These are phyloP conservation scores for Gallinago media DNA, from an alignment of 2,113 vertebrate genomes.

Conservation along the genomic window DNA sequence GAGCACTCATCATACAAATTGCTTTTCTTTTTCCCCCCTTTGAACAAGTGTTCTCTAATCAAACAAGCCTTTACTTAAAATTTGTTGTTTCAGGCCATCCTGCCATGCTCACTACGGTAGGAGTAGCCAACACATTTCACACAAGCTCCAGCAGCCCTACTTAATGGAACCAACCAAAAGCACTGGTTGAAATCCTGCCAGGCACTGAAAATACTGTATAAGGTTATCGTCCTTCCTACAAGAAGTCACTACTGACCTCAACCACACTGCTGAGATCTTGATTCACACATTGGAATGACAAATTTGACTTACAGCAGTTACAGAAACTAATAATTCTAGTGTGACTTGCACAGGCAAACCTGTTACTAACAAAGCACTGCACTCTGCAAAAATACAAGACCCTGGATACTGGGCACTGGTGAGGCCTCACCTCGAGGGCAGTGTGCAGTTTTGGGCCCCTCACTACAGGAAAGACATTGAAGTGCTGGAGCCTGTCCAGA, in stretches of 20 bases:
- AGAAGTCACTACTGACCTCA: not conserved
- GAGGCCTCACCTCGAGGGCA: too few relatives aligned
- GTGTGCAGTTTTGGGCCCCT: too few relatives aligned
- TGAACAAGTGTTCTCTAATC: not conserved
- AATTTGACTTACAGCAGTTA: not conserved
- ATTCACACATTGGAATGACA: not conserved
- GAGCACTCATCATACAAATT: not conserved
- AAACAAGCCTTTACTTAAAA: not conserved
- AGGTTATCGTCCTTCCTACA: not conserved
- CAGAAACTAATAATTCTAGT: not conserved
- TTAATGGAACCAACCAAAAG: not conserved
- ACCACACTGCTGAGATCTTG: not conserved
- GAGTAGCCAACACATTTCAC: not conserved
- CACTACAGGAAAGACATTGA: too few relatives aligned
- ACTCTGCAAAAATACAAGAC: not conserved
- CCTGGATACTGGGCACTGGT: too few relatives aligned
- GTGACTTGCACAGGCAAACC: not conserved
- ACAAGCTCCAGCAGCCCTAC: not conserved
- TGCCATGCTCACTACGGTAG: not conserved
- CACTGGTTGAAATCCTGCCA: not conserved
- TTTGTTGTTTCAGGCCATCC: not conserved
- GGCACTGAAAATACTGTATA: not conserved
- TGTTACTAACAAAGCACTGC: not conserved
- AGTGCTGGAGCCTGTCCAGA: too few relatives aligned
- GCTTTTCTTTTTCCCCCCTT: not conserved